A percentile compares a stretch with the other conserved stretches of the same genome.
Evolutionary conservation across 2,113 vertebrate genomes (phyloP).

Genomic region (Leptocoma aspasia): DNA sequence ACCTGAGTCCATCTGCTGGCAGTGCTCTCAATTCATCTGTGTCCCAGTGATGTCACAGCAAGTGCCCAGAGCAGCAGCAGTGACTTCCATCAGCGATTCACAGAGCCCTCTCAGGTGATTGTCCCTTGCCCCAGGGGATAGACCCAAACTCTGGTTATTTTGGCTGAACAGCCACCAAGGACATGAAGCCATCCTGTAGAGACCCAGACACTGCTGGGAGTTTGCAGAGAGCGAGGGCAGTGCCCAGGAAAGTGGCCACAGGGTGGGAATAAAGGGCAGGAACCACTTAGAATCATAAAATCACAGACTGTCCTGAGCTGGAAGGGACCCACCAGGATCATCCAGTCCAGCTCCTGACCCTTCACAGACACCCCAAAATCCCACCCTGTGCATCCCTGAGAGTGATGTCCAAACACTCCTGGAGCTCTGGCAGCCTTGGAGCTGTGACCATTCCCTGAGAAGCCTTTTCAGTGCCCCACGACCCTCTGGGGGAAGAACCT

Average conservation of each 20-base stretch:
- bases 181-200: not conserved
- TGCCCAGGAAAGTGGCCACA: not conserved
- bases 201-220: not conserved
- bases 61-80: not conserved
- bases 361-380: not conserved
- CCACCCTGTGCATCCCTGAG: no score
- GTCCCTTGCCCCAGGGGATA: not conserved
- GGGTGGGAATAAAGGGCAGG: not conserved
- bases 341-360: not conserved
- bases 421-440: not conserved
- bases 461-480: fast-evolving
- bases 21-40: not conserved
- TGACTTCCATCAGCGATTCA: not conserved
- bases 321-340: not conserved
- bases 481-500: not conserved
- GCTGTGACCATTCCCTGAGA: fast-evolving
- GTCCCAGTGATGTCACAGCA: not conserved
- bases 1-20: not conserved
- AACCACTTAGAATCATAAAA: not conserved
- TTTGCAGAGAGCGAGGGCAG: not conserved
- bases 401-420: fast-evolving
- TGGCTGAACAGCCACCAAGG: not conserved
- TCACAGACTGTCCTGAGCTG: not conserved
- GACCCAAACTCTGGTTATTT: not conserved
- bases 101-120: not conserved